Conservation (phyloP, 1,140 invertebrate genomes). For the Formica selysi region DNA sequence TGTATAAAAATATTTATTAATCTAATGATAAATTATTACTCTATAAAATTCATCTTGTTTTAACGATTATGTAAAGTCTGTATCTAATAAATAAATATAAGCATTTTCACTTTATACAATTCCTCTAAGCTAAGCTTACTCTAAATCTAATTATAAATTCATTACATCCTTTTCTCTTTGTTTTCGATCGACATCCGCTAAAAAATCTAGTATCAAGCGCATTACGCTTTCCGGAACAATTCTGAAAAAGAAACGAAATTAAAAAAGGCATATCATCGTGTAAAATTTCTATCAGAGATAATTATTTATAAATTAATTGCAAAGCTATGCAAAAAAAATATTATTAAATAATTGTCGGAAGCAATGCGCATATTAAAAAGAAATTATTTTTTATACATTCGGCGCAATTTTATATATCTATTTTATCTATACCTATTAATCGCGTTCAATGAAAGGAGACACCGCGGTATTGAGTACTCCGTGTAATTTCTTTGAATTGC, state of each 20-base stretch:
- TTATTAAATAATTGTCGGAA: neutral
- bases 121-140: neutral
- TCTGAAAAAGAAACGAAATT: conserved; percentile 35
- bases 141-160: conserved; percentile 8
- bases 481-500: conserved; percentile 79
- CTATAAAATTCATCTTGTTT: neutral
- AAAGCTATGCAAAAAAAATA: neutral
- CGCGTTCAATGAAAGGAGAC: conserved; percentile 74
- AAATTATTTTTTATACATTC: neutral
- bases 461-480: conserved; percentile 80
- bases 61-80: neutral
- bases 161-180: conserved; percentile 5
- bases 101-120: neutral
- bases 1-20: conserved; percentile 9
- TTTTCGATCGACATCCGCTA: conserved; percentile 65
- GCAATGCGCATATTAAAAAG: neutral
- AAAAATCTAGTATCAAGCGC: conserved; percentile 77
- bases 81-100: conserved; percentile 31
- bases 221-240: conserved; percentile 73
- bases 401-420: too few species aligned
- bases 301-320: neutral
- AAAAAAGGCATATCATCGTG: neutral
- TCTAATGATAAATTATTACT: neutral
- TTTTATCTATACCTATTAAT: conserved; percentile 75
- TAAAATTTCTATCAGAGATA: neutral